Conservation (phyloP, 2,113 vertebrate genomes). For the Tonatia bakeri region DNA sequence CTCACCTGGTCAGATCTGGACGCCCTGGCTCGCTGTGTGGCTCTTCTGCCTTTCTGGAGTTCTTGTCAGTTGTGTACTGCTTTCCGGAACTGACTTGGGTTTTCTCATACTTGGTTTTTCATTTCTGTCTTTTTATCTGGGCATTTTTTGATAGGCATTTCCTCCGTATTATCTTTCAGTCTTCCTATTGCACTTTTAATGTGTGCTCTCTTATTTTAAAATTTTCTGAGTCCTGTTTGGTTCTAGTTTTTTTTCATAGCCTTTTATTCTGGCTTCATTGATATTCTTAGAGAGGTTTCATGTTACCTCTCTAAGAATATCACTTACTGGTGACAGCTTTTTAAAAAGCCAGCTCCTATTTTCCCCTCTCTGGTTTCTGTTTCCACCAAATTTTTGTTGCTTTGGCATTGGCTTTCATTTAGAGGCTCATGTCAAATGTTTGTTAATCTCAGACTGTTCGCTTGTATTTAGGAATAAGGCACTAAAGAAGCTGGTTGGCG, state of each 20-base stretch:
- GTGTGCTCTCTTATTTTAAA: not conserved
- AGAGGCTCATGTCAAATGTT: not conserved
- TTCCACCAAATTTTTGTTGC: not conserved
- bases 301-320: not conserved
- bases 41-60: not conserved
- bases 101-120: not conserved
- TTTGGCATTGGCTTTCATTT: not conserved
- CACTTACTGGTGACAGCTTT: not conserved
- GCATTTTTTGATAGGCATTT: not conserved
- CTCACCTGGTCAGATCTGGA: not conserved
- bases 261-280: not conserved
- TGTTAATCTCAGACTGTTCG: not conserved
- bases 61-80: not conserved
- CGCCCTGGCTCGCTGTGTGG: rapidly evolving
- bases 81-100: not conserved
- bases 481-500: not conserved
- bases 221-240: not conserved
- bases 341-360: not conserved
- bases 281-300: not conserved
- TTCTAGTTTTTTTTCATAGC: not conserved
- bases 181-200: not conserved
- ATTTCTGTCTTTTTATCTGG: not conserved
- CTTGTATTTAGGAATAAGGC: not conserved
- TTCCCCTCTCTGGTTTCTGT: not conserved
- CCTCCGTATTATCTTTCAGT: not conserved